These are phyloP conservation scores for Branchinecta sandiegonensis DNA, from an alignment of 2,888 invertebrate species.

Conservation along the genomic window DNA sequence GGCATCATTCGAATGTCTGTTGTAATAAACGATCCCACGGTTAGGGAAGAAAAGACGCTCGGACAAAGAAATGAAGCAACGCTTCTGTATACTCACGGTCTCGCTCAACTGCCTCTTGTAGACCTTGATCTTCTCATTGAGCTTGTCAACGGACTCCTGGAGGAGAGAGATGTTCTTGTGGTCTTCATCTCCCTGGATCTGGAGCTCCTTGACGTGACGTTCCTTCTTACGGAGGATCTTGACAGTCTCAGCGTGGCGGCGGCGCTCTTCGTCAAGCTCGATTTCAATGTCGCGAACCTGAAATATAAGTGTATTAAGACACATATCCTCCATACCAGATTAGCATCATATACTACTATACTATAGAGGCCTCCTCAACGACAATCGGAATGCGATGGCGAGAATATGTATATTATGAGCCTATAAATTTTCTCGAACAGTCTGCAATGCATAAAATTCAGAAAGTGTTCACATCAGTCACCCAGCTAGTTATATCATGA, in stretches of 20 bases:
- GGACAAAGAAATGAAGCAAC: background rate
- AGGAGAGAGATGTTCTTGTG: conserved; percentile 85
- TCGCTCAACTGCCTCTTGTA: conserved; percentile 93
- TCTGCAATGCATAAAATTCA: too few relatives aligned
- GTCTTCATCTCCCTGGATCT: conserved; percentile 91
- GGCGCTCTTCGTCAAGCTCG: conserved; percentile 90
- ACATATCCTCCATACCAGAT: too few relatives aligned
- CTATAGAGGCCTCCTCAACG: too few relatives aligned
- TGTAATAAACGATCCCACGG: background rate
- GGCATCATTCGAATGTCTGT: background rate
- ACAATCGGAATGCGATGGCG: too few relatives aligned
- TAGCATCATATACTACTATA: too few relatives aligned
- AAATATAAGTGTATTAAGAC: background rate
- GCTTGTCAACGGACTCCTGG: conserved; percentile 77
- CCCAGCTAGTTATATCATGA: too few relatives aligned
- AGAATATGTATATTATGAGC: too few relatives aligned
- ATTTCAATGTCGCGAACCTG: conserved; percentile 81
- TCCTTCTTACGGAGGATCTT: conserved; percentile 98
- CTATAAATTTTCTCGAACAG: too few relatives aligned
- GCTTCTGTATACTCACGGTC: conserved; percentile 45
- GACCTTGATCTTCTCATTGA: conserved; percentile 69
- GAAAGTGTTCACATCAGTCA: too few relatives aligned
- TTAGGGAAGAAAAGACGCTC: background rate
- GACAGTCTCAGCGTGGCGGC: conserved; percentile 90
- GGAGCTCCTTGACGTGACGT: conserved; percentile 84